Evolutionary conservation across 2,797 vertebrate genomes (phyloP).

Genomic region (Mallotus villosus): DNA sequence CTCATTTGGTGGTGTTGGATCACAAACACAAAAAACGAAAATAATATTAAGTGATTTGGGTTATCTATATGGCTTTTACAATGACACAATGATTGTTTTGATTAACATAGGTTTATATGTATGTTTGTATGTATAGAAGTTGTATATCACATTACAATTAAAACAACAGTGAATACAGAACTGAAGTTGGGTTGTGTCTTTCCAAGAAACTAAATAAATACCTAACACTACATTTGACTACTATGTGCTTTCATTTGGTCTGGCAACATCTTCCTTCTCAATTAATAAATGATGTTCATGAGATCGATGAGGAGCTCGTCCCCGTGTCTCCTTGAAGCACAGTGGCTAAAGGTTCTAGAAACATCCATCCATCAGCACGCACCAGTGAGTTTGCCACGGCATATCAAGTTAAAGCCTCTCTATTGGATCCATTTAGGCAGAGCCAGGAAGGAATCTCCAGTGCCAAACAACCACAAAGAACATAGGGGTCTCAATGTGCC

Average conservation of each 20-base stretch:
- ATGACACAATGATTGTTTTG: conserved; percentile 19
- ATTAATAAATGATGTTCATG: neutral
- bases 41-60: conserved; percentile 5
- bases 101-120: conserved; percentile 13
- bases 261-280: neutral
- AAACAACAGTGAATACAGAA: conserved; percentile 7
- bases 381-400: conserved; percentile 32
- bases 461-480: conserved; percentile 24
- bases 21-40: conserved; percentile 4
- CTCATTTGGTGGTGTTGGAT: conserved; percentile 12
- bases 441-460: conserved; percentile 25
- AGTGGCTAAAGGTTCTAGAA: conserved; percentile 8
- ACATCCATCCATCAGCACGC: conserved; percentile 29
- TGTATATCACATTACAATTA: neutral
- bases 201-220: conserved; percentile 29
- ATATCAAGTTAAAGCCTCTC: conserved; percentile 35
- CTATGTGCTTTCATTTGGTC: conserved; percentile 9
- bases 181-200: neutral
- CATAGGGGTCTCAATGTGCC: conserved; percentile 11
- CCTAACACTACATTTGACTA: conserved; percentile 12
- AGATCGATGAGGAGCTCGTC: neutral
- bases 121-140: too few species aligned
- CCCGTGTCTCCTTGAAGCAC: neutral
- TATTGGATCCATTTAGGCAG: conserved; percentile 32
- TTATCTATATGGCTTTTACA: conserved; percentile 4